Conservation (phyloP, 1,140 invertebrate species). For the Cydia fagiglandana region DNA sequence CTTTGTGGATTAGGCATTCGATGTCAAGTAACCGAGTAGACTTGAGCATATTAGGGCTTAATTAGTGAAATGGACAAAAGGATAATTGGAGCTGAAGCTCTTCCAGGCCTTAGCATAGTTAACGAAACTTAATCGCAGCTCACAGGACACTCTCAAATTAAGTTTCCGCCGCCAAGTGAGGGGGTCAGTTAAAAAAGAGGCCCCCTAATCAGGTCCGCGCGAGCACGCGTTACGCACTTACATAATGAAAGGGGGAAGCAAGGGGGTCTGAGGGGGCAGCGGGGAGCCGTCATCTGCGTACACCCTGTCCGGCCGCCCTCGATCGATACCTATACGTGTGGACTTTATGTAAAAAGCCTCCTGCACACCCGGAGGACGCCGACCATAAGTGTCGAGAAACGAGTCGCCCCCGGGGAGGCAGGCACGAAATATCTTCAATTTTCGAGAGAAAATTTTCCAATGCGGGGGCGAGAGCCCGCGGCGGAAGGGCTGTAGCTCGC, state of each 20-base stretch:
- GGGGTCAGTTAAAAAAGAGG: constrained; percentile 78
- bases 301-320: constrained; percentile 72
- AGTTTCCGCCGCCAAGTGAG: constrained; percentile 70
- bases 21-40: neutral
- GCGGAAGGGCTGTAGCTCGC: constrained; percentile 64
- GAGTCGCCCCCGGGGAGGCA: constrained; percentile 73
- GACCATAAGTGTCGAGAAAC: constrained; percentile 78
- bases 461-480: constrained; percentile 70
- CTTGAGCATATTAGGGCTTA: neutral
- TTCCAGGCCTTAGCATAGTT: constrained; percentile 47
- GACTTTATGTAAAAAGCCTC: constrained; percentile 79
- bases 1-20: neutral
- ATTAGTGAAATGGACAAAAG: constrained; percentile 16
- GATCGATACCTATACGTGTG: constrained; percentile 78
- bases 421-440: constrained; percentile 77
- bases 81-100: constrained; percentile 34
- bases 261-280: constrained; percentile 50
- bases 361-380: constrained; percentile 73
- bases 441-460: constrained; percentile 78
- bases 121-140: constrained; percentile 60
- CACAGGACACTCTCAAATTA: constrained; percentile 66
- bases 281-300: constrained; percentile 74
- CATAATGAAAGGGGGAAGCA: constrained; percentile 76
- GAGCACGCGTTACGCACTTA: constrained; percentile 78
- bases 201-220: constrained; percentile 75